These are phyloP conservation scores for Triplophysa yarkandensis DNA, from an alignment of 2,797 vertebrate species.

Conservation along the genomic window DNA sequence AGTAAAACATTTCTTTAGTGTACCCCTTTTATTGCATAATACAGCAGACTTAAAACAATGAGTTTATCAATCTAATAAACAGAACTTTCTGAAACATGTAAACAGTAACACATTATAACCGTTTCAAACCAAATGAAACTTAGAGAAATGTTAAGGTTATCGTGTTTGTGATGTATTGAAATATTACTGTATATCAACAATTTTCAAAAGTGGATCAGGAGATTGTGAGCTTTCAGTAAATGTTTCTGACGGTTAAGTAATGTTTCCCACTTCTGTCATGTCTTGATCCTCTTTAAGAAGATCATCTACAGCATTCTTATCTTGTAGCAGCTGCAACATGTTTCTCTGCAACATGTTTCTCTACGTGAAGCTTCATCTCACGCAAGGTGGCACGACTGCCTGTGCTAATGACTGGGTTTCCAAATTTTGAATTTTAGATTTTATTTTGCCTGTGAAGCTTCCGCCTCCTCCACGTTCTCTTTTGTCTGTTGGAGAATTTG, in stretches of 20 bases:
- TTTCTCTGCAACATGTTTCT: too few species aligned
- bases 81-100: background rate
- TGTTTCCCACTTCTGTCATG: constrained; percentile 65
- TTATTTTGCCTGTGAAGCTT: background rate
- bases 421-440: background rate
- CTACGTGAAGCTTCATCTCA: constrained; percentile 77
- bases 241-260: constrained; percentile 68
- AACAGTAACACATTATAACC: background rate
- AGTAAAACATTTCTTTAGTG: too few species aligned
- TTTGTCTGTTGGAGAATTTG: constrained; percentile 37
- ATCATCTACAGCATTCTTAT: constrained; percentile 71
- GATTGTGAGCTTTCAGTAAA: constrained; percentile 72
- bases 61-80: background rate
- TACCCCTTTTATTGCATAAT: background rate
- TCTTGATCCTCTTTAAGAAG: constrained; percentile 79
- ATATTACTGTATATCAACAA: background rate
- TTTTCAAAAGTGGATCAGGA: constrained; percentile 57
- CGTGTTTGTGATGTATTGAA: background rate
- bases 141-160: background rate
- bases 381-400: constrained; percentile 54
- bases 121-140: too few species aligned
- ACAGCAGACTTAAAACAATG: background rate
- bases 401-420: rapidly evolving
- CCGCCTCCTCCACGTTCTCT: background rate
- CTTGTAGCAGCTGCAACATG: constrained; percentile 78